Conservation (phyloP, 1,140 invertebrate species). For the Aculops lycopersici region DNA sequence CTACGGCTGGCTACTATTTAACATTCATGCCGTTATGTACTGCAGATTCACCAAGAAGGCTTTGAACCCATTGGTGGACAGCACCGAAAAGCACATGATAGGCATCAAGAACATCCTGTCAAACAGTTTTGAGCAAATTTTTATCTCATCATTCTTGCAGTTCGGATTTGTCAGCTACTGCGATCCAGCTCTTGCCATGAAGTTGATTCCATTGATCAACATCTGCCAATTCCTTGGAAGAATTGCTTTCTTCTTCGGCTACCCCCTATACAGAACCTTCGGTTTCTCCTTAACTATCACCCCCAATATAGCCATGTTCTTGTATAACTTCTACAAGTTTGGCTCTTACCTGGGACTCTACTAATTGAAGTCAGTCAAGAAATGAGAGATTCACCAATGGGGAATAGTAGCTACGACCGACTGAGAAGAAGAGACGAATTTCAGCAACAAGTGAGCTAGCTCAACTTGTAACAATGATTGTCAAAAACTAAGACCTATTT, state of each 20-base stretch:
- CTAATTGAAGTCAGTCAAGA: not conserved
- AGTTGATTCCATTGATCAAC: conserved; percentile 5
- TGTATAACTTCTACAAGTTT: conserved; percentile 1
- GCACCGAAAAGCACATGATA: conserved; percentile 1
- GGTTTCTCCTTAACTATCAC: conserved; percentile 2
- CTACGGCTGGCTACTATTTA: not conserved
- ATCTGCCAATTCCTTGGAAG: conserved; percentile 2
- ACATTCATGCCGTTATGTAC: not conserved
- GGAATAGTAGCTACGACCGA: too few relatives aligned
- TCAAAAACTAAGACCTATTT: too few relatives aligned
- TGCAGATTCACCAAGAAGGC: not conserved
- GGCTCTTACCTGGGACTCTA: not conserved
- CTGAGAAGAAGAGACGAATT: too few relatives aligned
- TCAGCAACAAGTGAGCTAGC: too few relatives aligned
- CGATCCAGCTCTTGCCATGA: not conserved
- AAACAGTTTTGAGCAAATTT: conserved; percentile 5
- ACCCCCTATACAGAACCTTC: conserved; percentile 2
- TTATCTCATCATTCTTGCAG: not conserved
- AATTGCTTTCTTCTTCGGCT: conserved; percentile 3
- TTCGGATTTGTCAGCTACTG: not conserved
- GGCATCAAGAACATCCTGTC: not conserved
- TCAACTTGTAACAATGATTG: too few relatives aligned
- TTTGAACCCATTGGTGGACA: conserved; percentile 1
- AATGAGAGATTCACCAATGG: not conserved
- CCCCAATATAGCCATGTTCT: not conserved